Percentiles rank a stretch among this genome's conserved stretches.
Evolutionary conservation across 2,113 vertebrate species (phyloP).

Genomic region (Orycteropus afer): DNA sequence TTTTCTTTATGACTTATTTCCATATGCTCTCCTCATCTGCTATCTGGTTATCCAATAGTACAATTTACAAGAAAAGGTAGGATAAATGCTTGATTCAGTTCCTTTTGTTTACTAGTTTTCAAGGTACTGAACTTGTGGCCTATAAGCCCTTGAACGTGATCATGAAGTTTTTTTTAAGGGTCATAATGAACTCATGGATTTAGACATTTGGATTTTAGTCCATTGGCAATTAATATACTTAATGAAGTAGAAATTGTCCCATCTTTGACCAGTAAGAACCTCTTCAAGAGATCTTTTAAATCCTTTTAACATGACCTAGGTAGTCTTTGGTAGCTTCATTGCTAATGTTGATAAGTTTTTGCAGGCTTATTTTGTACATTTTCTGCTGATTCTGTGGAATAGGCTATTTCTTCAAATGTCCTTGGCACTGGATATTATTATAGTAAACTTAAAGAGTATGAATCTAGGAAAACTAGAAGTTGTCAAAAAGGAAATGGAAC

Average conservation of each 20-base stretch:
- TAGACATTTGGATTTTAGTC: constrained; percentile 36
- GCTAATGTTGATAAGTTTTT: neutral
- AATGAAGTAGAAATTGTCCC: neutral
- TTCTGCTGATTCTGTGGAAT: constrained; percentile 21
- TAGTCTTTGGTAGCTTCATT: constrained; percentile 26
- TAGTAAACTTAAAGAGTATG: too few species aligned
- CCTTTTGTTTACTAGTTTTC: constrained; percentile 31
- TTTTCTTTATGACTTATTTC: neutral
- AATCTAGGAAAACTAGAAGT: too few species aligned
- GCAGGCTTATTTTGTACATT: neutral
- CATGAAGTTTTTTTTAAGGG: neutral
- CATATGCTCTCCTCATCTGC: neutral
- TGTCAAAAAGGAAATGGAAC: too few species aligned
- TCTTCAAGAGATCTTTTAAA: constrained; percentile 22
- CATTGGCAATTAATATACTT: neutral
- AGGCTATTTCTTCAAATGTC: neutral
- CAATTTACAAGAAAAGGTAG: neutral
- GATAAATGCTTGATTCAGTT: neutral
- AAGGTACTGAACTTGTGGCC: neutral
- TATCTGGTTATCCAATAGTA: neutral
- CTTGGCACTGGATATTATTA: neutral
- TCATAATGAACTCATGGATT: neutral
- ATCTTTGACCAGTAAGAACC: too few species aligned
- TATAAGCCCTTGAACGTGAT: neutral
- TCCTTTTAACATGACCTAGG: neutral